Evolutionary conservation across 2,797 vertebrate species (phyloP), one percentile per base, ranked within the genome.

Genomic region (Acanthopagrus latus): DNA sequence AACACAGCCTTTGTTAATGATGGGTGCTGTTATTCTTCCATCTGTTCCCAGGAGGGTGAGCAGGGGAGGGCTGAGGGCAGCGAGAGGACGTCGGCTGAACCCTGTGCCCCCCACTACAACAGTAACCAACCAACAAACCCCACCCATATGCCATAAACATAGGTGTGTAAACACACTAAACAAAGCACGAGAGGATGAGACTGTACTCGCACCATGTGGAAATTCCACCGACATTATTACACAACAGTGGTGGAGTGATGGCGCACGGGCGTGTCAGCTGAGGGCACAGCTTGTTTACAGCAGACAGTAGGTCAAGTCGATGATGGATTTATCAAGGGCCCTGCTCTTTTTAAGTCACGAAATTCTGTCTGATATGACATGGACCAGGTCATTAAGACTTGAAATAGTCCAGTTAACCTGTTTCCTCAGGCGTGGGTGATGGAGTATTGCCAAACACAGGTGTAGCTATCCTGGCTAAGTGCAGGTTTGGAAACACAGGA

Each of bases 1-100:
- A 89, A 87, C 59, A 58, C 74, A 80, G 84, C 86, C 86, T 89
- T 92, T 93, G 89, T 94, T 89, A 87, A 83, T 60, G 73, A 71
- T 7, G 44, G 52, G 20, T 69, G 65, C 50, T 75, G 78, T 86
- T 90, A 80, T 80, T 90, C 89, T 91, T 88, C 89, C 78, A 90
- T 89, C 76, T 70, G 52, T 69, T 83, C 83, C 64, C 81, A 78
- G 76, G 74, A 90, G 58, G 74, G 71, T 60, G 10, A 12, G 41
- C 18, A 59, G 67, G 55, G 71, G 79, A 76, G 56, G 41, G 71
- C 17, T 7, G 64, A 71, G 85, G 83, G 87, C 83, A 90, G 64
- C 13, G 44, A 70, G 74, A 78, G 88, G 86, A 77, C 91, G 86
- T 52, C 38, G 71, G 74, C 76, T 38, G 78, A 92, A 92, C 89